Conservation (phyloP, 1,140 invertebrate genomes). For the Drosophila bifasciata region DNA sequence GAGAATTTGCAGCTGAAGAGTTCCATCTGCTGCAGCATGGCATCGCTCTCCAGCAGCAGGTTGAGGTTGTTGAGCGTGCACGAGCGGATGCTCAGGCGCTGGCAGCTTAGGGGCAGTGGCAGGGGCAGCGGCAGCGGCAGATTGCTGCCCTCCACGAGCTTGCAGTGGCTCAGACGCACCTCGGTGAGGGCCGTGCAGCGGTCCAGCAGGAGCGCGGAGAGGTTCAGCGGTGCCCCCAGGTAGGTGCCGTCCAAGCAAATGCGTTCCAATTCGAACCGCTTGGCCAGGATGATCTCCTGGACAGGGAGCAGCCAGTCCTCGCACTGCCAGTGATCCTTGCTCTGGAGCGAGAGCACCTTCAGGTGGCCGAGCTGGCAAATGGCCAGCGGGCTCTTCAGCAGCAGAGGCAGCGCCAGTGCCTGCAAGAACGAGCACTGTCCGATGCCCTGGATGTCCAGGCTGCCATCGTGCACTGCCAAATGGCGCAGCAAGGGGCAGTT, state of each 20-base stretch:
- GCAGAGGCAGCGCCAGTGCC: constrained; percentile 36
- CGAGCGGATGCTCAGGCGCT: constrained; percentile 12
- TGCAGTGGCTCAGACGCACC: constrained; percentile 50
- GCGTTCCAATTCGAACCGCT: constrained; percentile 27
- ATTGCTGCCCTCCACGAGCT: constrained; percentile 2
- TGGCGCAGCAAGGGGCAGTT: constrained; percentile 26
- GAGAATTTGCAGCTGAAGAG: constrained; percentile 30
- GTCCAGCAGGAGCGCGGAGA: constrained; percentile 29
- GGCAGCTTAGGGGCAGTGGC: constrained; percentile 41
- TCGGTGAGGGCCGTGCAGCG: constrained; percentile 44
- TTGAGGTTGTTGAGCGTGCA: constrained; percentile 22
- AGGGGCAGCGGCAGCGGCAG: constrained; percentile 20
- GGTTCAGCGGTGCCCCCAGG: constrained; percentile 18
- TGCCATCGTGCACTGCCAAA: constrained; percentile 16
- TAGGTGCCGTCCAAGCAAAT: constrained; percentile 51
- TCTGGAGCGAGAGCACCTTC: constrained; percentile 38
- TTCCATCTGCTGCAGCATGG: constrained; percentile 27
- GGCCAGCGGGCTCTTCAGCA: constrained; percentile 7
- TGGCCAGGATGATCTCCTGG: constrained; percentile 27
- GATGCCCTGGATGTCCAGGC: constrained; percentile 24
- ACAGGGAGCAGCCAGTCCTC: constrained; percentile 44
- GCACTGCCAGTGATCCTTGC: constrained; percentile 18
- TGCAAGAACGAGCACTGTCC: constrained; percentile 18
- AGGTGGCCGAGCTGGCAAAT: constrained; percentile 29
- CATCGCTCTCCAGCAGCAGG: background rate